Evolutionary conservation across 2,888 invertebrate genomes (phyloP), one percentile per base, ranked within the genome.

Genomic region (Spicauda simplicius): DNA sequence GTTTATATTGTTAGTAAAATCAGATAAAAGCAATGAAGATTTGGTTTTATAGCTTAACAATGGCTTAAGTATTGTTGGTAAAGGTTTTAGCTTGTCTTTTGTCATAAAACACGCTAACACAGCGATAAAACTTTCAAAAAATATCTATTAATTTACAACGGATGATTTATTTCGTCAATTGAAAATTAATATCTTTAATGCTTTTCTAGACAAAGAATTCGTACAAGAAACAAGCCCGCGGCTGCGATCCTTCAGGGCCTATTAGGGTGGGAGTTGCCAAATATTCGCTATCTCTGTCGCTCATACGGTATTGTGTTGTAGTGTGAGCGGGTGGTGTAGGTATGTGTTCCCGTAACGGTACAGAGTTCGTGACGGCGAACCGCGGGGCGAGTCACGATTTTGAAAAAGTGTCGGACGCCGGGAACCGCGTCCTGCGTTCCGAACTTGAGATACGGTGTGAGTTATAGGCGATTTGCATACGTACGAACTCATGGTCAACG

Each of bases 341-440:
- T 72, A 71, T 64, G 84, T 69, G 87, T 78, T 74, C 75, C 60
- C 75, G 74, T 92, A 92, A 93, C 91, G 92, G 92, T 85, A 91
- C 78, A 74, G 71, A 83, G 81, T 78, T 93, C 93, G 93, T 93
- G 93, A 91, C 87, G 84, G 76, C 76, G 82, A 82, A 81, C 85
- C 76, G 80, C 81, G 82, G 85, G 85, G 80, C 88, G 79, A 87
- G 93, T 93, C 93, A 93, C 93, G 93, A 91, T 89, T 89, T 91
- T 89, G 88, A 90, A 93, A 92, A 92, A 91, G 89, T 91, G 90
- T 88, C 82, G 87, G 91, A 83, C 83, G 81, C 74, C 80, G 80
- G 81, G 82, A 80, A 65, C 79, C 77, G 72, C 77, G 80, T 78
- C 80, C 84, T 79, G 83, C 85, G 85, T 84, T 84, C 84, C 82